Conservation (phyloP, 2,113 vertebrate genomes). For the Apteryx mantelli region DNA sequence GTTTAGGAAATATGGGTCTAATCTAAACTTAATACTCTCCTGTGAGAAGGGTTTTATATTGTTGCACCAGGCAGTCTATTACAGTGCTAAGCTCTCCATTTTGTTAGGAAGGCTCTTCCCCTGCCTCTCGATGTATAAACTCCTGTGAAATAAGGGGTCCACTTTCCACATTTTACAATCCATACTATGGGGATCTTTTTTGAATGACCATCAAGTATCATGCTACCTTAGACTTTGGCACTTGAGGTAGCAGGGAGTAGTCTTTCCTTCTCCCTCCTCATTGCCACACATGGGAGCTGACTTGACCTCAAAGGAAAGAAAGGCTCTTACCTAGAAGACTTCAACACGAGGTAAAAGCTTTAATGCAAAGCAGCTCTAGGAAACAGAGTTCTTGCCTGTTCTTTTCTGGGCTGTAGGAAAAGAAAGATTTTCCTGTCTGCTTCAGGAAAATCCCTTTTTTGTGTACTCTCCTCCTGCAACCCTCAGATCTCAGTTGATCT, state of each 20-base stretch:
- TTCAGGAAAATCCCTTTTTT: not conserved
- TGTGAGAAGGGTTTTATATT: not conserved
- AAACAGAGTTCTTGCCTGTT: not conserved
- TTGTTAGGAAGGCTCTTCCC: not conserved
- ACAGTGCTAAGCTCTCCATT: not conserved
- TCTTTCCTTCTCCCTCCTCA: not conserved
- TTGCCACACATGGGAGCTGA: not conserved
- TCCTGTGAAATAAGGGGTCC: not conserved
- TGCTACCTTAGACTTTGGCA: not conserved
- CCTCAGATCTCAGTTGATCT: not conserved
- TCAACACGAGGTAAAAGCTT: not conserved
- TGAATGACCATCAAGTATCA: not conserved
- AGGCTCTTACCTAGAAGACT: not conserved
- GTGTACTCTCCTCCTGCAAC: not conserved
- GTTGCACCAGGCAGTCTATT: not conserved
- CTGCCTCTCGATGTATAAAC: not conserved
- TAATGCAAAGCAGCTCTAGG: not conserved
- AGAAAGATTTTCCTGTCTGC: no score
- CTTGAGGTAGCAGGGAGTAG: no score
- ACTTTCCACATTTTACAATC: not conserved
- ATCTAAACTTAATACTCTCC: not conserved
- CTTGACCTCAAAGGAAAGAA: not conserved
- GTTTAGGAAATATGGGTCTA: not conserved
- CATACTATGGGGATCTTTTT: fast-evolving
- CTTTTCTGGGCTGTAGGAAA: not conserved